These are phyloP conservation scores for Eurypyga helias DNA, from an alignment of 2,113 vertebrate genomes.

Conservation along the genomic window DNA sequence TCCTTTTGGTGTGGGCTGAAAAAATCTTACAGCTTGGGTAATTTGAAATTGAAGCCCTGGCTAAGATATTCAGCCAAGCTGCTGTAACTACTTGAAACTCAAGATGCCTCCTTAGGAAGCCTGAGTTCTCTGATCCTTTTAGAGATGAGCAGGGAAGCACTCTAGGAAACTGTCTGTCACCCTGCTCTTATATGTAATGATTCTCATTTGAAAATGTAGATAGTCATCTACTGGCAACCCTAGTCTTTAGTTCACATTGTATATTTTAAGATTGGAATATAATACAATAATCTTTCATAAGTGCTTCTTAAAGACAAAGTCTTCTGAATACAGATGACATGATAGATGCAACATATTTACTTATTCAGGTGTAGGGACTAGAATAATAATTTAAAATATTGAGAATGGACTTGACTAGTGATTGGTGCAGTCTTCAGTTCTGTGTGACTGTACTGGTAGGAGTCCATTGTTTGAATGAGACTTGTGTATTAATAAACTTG, in stretches of 20 bases:
- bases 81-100: neutral
- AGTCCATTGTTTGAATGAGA: neutral
- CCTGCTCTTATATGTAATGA: neutral
- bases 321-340: neutral
- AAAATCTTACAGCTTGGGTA: neutral
- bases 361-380: neutral
- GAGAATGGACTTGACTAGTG: neutral
- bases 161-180: neutral
- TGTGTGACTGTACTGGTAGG: no score
- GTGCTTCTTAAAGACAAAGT: neutral
- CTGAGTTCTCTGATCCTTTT: neutral
- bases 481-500: neutral
- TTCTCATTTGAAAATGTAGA: neutral
- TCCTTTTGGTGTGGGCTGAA: neutral
- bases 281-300: neutral
- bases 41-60: neutral
- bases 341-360: neutral
- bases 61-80: neutral
- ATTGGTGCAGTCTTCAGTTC: neutral
- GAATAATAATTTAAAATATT: neutral
- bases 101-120: fast-evolving
- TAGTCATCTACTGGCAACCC: neutral
- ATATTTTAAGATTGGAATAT: neutral
- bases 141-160: neutral
- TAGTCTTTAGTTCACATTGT: neutral